phyloP scores from a whole-genome alignment of 2,888 invertebrate species.

The Sclerodermus sp. region DNA sequence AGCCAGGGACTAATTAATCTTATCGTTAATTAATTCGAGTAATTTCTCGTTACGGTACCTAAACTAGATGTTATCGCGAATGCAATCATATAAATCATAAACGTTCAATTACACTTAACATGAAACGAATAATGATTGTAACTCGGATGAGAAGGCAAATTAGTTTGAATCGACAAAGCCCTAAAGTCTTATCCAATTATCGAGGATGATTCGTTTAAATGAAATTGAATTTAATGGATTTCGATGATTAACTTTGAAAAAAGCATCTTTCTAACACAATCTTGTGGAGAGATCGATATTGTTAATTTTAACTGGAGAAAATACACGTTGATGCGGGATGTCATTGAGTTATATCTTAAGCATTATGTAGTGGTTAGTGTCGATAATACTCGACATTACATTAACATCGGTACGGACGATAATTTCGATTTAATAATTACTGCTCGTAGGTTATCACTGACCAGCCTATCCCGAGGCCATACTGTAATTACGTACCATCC shows the following conservation, averaged over 20 bases:
- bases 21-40: constrained; percentile 50
- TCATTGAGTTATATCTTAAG: not conserved
- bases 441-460: constrained; percentile 26
- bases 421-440: constrained; percentile 38
- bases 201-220: no score
- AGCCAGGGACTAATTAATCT: constrained; percentile 47
- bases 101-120: no score
- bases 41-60: not conserved
- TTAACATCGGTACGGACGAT: constrained; percentile 31
- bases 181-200: no score
- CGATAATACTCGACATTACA: constrained; percentile 32
- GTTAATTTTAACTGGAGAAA: no score
- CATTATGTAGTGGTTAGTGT: constrained; percentile 18
- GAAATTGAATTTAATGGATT: no score
- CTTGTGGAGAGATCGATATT: no score
- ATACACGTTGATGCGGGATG: not conserved
- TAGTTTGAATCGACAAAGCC: no score
- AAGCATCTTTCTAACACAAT: no score
- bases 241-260: no score
- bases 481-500: constrained; percentile 28
- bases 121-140: no score
- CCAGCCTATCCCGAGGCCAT: constrained; percentile 16
- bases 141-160: no score
- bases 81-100: not conserved
- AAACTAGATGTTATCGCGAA: not conserved